These are phyloP conservation scores for Eretmochelys imbricata DNA, from an alignment of 2,113 vertebrate genomes.

Conservation along the genomic window DNA sequence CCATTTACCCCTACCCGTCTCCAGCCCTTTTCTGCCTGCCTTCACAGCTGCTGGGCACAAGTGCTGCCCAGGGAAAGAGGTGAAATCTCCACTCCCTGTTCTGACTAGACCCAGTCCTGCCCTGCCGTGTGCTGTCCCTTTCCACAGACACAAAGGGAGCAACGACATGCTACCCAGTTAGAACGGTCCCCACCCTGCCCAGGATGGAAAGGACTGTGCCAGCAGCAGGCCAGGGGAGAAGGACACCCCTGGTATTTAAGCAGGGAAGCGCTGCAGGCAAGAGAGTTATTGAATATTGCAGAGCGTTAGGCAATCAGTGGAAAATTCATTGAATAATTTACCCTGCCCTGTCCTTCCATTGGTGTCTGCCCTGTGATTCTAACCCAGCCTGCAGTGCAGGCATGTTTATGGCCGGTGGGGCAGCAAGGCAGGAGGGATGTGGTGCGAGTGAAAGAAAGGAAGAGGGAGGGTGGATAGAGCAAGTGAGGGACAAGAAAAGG, in stretches of 20 bases:
- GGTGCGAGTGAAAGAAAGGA: neutral
- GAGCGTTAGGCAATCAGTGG: neutral
- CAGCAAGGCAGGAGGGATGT: neutral
- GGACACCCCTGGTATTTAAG: neutral
- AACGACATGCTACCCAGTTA: too few relatives aligned
- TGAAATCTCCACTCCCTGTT: neutral
- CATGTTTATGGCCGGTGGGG: neutral
- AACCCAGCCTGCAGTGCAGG: neutral
- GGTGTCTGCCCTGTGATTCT: neutral
- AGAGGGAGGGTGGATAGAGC: neutral
- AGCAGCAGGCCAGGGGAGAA: neutral
- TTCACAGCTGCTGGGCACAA: neutral
- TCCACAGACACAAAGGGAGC: neutral
- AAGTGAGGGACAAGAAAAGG: neutral
- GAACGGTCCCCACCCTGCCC: too few relatives aligned
- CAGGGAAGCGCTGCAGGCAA: neutral
- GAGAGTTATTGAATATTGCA: neutral
- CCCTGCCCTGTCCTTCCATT: neutral
- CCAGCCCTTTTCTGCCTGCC: neutral
- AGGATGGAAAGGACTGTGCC: neutral
- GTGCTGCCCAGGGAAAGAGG: neutral
- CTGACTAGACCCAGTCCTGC: neutral
- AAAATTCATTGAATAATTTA: neutral
- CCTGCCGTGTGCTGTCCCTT: neutral
- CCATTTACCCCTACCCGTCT: neutral